These are phyloP conservation scores for Amphiprion percula DNA, from an alignment of 2,113 vertebrate genomes.

Conservation along the genomic window DNA sequence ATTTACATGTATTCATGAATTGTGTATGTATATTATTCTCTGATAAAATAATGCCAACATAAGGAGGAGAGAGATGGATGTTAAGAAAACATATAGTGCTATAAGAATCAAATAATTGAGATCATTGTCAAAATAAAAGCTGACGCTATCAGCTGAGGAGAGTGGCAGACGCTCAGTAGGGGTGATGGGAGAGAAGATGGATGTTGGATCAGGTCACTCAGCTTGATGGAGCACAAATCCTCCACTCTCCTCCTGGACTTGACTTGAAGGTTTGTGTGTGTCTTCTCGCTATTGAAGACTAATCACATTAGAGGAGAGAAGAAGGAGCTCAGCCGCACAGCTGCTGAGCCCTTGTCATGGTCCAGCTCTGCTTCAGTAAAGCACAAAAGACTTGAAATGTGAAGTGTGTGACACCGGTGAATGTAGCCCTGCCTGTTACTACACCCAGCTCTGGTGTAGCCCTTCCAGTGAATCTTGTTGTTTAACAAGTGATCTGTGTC, in stretches of 20 bases:
- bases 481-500: background rate
- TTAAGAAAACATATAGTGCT: conserved; percentile 21
- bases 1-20: no score
- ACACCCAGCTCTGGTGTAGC: background rate
- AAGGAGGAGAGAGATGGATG: background rate
- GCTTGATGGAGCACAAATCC: conserved; percentile 48
- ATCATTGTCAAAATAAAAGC: conserved; percentile 22
- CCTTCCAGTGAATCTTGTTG: background rate
- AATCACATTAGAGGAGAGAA: conserved; percentile 58
- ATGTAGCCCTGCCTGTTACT: conserved; percentile 15
- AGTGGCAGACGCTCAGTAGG: conserved; percentile 35
- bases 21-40: no score
- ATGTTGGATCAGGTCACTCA: conserved; percentile 43
- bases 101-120: conserved; percentile 1
- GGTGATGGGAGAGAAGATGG: conserved; percentile 13
- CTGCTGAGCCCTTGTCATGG: conserved; percentile 45
- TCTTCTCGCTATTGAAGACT: conserved; percentile 51
- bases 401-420: conserved; percentile 1
- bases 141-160: conserved; percentile 13
- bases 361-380: conserved; percentile 52
- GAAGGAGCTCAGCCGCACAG: conserved; percentile 35
- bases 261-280: conserved; percentile 36
- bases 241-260: conserved; percentile 9
- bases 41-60: background rate
- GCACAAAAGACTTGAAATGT: conserved; percentile 45